These are phyloP conservation scores for Hydropsyche tenuis DNA, from an alignment of 1,140 invertebrate species.

Conservation along the genomic window DNA sequence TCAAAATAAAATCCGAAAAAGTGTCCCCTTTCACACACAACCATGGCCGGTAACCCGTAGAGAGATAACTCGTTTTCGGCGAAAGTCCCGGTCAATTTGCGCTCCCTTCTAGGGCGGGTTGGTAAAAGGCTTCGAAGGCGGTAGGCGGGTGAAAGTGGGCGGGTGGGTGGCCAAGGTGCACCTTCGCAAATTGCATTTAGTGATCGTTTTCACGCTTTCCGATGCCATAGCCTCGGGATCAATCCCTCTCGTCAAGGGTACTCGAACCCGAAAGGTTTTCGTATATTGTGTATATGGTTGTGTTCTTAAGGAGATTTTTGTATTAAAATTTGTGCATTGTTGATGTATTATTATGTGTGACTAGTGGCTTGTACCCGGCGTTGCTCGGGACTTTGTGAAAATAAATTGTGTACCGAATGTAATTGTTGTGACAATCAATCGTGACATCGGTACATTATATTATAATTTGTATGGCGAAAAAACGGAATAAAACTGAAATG, in stretches of 20 bases:
- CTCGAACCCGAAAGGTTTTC: neutral
- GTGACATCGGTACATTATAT: no score
- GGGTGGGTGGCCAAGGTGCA: no score
- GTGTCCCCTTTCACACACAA: neutral
- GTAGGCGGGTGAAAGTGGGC: neutral
- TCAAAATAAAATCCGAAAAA: neutral
- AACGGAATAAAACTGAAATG: no score
- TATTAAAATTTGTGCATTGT: no score
- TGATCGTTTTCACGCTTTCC: constrained; percentile 45
- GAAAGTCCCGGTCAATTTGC: constrained; percentile 43
- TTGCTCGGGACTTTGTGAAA: no score
- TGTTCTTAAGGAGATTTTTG: no score
- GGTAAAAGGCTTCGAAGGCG: constrained; percentile 2
- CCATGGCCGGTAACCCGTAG: neutral
- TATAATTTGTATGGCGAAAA: no score
- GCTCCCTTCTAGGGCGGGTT: constrained; percentile 29
- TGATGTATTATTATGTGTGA: no score
- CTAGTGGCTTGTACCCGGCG: no score
- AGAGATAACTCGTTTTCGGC: constrained; percentile 17
- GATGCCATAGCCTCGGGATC: constrained; percentile 27
- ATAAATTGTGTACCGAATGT: no score
- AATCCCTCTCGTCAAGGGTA: constrained; percentile 32
- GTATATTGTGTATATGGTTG: no score
- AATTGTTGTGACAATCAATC: no score
- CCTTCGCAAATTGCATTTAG: constrained; percentile 46